Evolutionary conservation across 2,888 invertebrate genomes (phyloP).

Genomic region (Hirtodrosophila cameraria): DNA sequence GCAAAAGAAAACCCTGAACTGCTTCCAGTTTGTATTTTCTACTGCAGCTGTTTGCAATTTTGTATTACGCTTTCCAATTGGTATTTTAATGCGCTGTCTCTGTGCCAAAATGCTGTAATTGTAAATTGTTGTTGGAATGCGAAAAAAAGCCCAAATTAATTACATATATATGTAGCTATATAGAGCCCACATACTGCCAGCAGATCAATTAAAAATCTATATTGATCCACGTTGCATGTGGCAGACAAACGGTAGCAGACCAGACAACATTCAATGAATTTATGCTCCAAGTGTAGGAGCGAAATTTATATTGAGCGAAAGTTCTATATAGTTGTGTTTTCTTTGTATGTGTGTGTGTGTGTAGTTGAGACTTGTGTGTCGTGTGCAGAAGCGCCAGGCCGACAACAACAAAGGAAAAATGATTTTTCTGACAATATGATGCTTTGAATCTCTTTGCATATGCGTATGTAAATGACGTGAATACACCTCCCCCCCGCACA

Average conservation of each 20-base stretch:
- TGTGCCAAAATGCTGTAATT: slow-evolving; percentile 66
- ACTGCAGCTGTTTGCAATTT: slow-evolving; percentile 43
- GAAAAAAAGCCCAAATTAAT: slow-evolving; percentile 56
- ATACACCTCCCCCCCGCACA: slow-evolving; percentile 14
- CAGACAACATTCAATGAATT: slow-evolving; percentile 33
- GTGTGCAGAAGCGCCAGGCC: slow-evolving; percentile 80
- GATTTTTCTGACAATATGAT: slow-evolving; percentile 41
- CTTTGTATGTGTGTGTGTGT: slow-evolving; percentile 17
- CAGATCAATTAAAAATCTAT: slow-evolving; percentile 55
- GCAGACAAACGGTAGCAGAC: slow-evolving; percentile 32
- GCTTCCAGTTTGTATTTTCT: slow-evolving; percentile 19
- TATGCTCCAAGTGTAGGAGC: slow-evolving; percentile 48
- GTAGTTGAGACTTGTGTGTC: slow-evolving; percentile 75
- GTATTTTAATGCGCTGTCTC: slow-evolving; percentile 38
- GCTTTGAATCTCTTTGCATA: slow-evolving; percentile 27
- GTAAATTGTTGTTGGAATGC: slow-evolving; percentile 27
- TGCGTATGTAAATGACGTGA: slow-evolving; percentile 53
- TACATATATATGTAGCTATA: slow-evolving; percentile 28
- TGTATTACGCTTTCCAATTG: slow-evolving; percentile 35
- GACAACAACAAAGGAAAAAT: slow-evolving; percentile 49
- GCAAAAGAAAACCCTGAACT: not conserved
- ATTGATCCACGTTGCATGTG: slow-evolving; percentile 43
- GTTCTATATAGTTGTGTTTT: slow-evolving; percentile 4
- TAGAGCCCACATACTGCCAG: slow-evolving; percentile 33
- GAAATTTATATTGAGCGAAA: slow-evolving; percentile 30